phyloP scores from a whole-genome alignment of 1,140 invertebrate species.

The Ruditapes philippinarum region DNA sequence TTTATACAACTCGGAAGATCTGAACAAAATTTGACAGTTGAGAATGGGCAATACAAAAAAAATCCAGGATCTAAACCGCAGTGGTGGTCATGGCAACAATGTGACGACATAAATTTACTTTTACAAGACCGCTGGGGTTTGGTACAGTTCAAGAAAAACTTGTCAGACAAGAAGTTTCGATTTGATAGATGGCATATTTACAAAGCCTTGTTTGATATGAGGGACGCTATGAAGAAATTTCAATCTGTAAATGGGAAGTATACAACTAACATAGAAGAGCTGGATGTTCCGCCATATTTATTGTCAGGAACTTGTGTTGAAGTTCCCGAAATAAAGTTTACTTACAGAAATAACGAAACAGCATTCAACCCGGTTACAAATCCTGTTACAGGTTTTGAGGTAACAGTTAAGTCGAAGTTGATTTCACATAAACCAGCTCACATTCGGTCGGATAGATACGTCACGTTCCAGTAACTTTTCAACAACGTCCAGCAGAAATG shows the following conservation, averaged over 20 bases:
- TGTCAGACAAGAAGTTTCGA: slow-evolving; percentile 19
- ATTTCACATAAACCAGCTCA: slow-evolving; percentile 42
- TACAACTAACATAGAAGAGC: slow-evolving; percentile 35
- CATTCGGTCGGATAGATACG: slow-evolving; percentile 58
- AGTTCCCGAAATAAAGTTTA: slow-evolving; percentile 31
- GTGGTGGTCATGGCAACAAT: slow-evolving; percentile 56
- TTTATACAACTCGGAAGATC: slow-evolving; percentile 54
- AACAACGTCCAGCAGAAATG: no score
- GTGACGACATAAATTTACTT: slow-evolving; percentile 49
- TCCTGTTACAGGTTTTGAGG: slow-evolving; percentile 14
- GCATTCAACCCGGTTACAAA: not conserved
- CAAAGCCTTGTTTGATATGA: slow-evolving; percentile 58
- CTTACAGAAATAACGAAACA: slow-evolving; percentile 23
- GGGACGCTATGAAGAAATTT: slow-evolving; percentile 53
- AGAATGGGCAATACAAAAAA: slow-evolving; percentile 32
- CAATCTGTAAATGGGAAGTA: slow-evolving; percentile 37
- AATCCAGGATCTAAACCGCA: not conserved
- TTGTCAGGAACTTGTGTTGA: slow-evolving; percentile 35
- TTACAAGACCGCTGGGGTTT: slow-evolving; percentile 55
- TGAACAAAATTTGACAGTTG: slow-evolving; percentile 27
- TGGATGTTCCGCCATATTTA: slow-evolving; percentile 60
- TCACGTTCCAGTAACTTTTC: no score
- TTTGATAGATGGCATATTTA: slow-evolving; percentile 57
- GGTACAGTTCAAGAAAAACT: slow-evolving; percentile 42
- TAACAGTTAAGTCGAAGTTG: slow-evolving; percentile 34